Conservation (phyloP, 2,797 vertebrate species). For the Cercopithecus hamlyni region DNA sequence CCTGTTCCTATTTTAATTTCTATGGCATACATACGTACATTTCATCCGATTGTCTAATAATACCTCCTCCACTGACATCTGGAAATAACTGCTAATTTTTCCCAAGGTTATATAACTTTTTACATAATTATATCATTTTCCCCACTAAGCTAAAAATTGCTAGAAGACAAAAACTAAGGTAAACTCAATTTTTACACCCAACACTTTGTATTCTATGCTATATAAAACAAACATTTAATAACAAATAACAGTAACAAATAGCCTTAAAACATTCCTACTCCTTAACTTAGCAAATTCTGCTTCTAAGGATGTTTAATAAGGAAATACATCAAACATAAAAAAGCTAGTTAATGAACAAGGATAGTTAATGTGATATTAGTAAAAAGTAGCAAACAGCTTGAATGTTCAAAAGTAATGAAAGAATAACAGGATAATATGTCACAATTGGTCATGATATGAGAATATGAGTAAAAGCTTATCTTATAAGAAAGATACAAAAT, state of each 20-base stretch:
- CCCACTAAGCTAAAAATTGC: constrained; percentile 32
- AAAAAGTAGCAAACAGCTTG: background rate
- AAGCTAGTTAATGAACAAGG: background rate
- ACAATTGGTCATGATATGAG: background rate
- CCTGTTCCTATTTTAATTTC: background rate
- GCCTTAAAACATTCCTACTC: background rate
- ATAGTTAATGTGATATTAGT: background rate
- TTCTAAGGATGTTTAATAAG: background rate
- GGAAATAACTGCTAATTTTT: background rate
- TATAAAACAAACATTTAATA: constrained; percentile 22
- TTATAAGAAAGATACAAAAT: constrained; percentile 13
- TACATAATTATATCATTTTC: constrained; percentile 37
- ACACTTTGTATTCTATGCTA: background rate
- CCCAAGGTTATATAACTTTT: background rate
- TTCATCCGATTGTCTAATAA: background rate
- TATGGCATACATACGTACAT: background rate
- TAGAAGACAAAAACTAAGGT: background rate
- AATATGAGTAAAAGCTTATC: background rate
- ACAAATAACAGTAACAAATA: background rate
- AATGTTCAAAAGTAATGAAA: background rate
- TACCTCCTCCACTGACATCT: background rate
- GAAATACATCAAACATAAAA: background rate
- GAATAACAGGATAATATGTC: background rate
- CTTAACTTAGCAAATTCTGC: constrained; percentile 38
- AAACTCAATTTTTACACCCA: background rate